phyloP scores from a whole-genome alignment of 2,113 vertebrate genomes.

The Nansenia antarctica region DNA sequence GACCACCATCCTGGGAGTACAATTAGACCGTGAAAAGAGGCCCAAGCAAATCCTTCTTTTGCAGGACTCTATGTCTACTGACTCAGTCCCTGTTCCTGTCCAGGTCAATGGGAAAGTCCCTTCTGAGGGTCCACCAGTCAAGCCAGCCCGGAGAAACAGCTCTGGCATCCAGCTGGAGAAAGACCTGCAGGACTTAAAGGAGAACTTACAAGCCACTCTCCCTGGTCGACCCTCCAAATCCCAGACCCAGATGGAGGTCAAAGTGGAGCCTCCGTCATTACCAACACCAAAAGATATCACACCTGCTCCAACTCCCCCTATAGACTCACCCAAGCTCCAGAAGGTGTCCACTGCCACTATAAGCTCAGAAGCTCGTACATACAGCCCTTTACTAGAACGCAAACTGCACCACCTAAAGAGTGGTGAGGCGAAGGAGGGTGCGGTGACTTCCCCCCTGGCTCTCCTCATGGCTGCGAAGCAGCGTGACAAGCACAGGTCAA shows the following conservation, averaged over 20 bases:
- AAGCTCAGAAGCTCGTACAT: conserved; percentile 34
- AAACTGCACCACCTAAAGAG: conserved; percentile 70
- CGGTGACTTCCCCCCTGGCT: conserved; percentile 81
- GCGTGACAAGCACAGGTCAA: conserved; percentile 80
- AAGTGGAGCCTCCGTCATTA: conserved; percentile 13
- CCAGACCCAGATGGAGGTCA: conserved; percentile 15
- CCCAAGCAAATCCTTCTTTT: conserved; percentile 67
- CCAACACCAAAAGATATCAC: conserved; percentile 27
- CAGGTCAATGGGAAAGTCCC: conserved; percentile 46
- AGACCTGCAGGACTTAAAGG: conserved; percentile 37
- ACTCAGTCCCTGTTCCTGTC: conserved; percentile 29
- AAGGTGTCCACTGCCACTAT: conserved; percentile 7
- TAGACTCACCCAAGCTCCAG: conserved; percentile 42
- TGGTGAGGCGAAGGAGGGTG: conserved; percentile 55
- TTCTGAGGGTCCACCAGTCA: conserved; percentile 35
- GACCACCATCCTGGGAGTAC: conserved; percentile 36
- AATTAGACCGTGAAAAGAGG: conserved; percentile 47
- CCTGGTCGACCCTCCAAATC: conserved; percentile 15
- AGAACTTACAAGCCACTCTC: conserved; percentile 27
- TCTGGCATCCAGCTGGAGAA: conserved; percentile 33
- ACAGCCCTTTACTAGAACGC: conserved; percentile 62
- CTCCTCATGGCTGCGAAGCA: conserved; percentile 88
- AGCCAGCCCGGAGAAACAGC: conserved; percentile 54
- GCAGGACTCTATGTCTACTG: conserved; percentile 58
- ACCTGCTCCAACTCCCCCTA: conserved; percentile 3